Evolutionary conservation across 2,113 vertebrate species (phyloP), one percentile per base, ranked within the genome.

Genomic region (Cariama cristata): DNA sequence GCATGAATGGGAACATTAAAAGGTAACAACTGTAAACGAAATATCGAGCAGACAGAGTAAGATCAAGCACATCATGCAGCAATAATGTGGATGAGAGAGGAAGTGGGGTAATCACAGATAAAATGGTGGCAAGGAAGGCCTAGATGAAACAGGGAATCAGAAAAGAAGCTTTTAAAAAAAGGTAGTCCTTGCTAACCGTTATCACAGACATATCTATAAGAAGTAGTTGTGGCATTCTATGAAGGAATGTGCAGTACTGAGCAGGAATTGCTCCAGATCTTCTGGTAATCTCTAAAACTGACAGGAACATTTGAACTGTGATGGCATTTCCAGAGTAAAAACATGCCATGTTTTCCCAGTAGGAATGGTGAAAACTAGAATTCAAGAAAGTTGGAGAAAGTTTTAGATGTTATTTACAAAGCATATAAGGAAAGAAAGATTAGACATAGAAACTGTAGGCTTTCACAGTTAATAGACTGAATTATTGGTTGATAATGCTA

Each of bases 271-370:
- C 15, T 86, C 28, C 27, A 79, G 63, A 32, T 33, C 8, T 62
- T 42, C 9, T 10, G 5, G 4, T 69, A 11, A 42, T 71, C 14
- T 71, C n/a, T 79, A 40, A 53, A 79, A 40, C 9, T 4, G 7
- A 8, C 14, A 53, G 33, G 14, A 93, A 40, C 4, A 2, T 81
- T 56, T 30, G 9, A 93, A 73, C 8, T 6, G 17, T 35, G 24
- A 50, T 21, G 13, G 8, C 18, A n/a, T 49, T 81, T 88, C 12
- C 16, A 45, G 40, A 62, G 18, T 82, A 38, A 71, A 74, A 79
- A 58, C 4, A 42, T 0, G 0, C 3, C 4, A 63, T 0, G 0
- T 75, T 90, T 90, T 67, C 32, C 60, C 1, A 1, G 13, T 42
- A 75, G 27, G 11, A 77, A 80, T 12, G 9, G 12, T 2, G 10